These are phyloP conservation scores for Gila robusta DNA, from an alignment of 2,797 vertebrate genomes.

Conservation along the genomic window DNA sequence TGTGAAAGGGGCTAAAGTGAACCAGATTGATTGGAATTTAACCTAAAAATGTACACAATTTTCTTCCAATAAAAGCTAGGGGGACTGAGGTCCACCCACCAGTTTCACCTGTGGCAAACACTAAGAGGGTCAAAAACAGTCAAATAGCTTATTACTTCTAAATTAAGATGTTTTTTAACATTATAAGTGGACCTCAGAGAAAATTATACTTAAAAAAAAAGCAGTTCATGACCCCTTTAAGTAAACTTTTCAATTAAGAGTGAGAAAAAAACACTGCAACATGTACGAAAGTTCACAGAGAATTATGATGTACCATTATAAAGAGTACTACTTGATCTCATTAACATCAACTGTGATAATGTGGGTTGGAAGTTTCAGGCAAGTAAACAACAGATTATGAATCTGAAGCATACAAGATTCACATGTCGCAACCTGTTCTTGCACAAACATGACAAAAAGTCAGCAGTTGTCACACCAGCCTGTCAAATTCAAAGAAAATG, in stretches of 20 bases:
- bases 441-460: neutral
- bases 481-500: neutral
- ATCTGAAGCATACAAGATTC: neutral
- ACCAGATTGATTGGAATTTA: too few relatives aligned
- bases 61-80: too few relatives aligned
- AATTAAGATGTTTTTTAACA: neutral
- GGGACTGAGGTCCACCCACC: too few relatives aligned
- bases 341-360: neutral
- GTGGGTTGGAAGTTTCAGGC: neutral
- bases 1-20: too few relatives aligned
- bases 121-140: neutral
- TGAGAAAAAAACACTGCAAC: neutral
- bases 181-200: neutral
- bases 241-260: neutral
- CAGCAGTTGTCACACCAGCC: constrained; percentile 21
- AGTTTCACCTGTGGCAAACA: too few relatives aligned
- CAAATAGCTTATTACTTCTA: neutral
- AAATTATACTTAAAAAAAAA: neutral
- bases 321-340: neutral
- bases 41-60: too few relatives aligned
- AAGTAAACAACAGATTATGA: neutral
- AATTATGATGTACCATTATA: neutral
- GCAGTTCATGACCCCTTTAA: neutral
- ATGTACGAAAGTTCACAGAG: neutral
- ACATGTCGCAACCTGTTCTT: constrained; percentile 20